Conservation (phyloP, 2,113 vertebrate species). For the Edolisoma coerulescens region DNA sequence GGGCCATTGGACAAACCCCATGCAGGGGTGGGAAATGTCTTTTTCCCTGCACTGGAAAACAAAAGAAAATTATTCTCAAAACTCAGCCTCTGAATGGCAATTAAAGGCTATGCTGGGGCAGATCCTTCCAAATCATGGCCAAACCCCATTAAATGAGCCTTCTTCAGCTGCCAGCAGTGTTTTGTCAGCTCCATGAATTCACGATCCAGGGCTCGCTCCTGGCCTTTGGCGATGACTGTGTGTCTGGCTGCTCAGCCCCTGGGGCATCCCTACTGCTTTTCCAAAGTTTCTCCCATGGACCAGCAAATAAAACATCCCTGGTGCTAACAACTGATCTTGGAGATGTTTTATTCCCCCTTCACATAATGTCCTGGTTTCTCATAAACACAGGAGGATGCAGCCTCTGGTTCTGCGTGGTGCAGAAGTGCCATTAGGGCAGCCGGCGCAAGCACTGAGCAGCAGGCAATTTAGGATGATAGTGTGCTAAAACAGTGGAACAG, state of each 20-base stretch:
- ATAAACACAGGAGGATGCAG: slow-evolving; percentile 24
- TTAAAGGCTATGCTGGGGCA: neutral
- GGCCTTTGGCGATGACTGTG: neutral
- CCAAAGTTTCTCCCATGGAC: neutral
- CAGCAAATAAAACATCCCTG: neutral
- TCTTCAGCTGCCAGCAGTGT: neutral
- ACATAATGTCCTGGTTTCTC: slow-evolving; percentile 31
- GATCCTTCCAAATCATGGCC: neutral
- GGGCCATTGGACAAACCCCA: neutral
- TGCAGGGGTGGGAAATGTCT: neutral
- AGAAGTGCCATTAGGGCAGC: slow-evolving; percentile 51
- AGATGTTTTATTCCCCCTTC: slow-evolving; percentile 18
- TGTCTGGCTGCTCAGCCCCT: neutral
- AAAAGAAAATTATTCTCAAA: neutral
- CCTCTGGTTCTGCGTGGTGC: neutral
- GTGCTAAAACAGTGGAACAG: slow-evolving; percentile 31
- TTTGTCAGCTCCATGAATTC: neutral
- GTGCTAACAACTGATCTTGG: neutral
- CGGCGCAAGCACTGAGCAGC: neutral
- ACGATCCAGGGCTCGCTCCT: neutral
- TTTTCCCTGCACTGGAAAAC: neutral
- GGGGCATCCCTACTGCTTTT: neutral
- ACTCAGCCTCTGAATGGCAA: neutral
- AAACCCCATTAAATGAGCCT: neutral
- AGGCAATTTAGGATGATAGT: slow-evolving; percentile 48